phyloP scores from a whole-genome alignment of 1,140 invertebrate species.

The Drosophila neocordata region DNA sequence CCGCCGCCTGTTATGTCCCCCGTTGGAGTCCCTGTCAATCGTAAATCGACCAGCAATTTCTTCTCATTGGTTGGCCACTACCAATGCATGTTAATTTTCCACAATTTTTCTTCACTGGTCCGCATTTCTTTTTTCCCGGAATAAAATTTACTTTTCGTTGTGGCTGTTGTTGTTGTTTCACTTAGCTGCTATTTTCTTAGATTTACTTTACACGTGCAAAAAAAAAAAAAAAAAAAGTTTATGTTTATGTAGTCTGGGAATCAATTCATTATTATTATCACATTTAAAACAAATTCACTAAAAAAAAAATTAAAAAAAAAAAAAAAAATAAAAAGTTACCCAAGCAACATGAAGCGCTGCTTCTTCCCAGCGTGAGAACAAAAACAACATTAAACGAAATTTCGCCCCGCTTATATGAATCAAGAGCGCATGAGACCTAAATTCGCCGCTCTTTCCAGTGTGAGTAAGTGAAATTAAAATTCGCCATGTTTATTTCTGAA shows the following conservation, averaged over 20 bases:
- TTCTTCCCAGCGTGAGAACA: background rate
- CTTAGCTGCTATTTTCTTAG: constrained; percentile 59
- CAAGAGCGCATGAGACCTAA: too few species aligned
- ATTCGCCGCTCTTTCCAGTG: too few species aligned
- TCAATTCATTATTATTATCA: constrained; percentile 61
- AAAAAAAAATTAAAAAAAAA: constrained; percentile 28
- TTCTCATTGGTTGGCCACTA: background rate
- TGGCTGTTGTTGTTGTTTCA: constrained; percentile 46
- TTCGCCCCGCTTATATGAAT: too few species aligned
- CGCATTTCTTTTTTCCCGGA: constrained; percentile 16
- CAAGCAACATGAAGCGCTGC: constrained; percentile 32
- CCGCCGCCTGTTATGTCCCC: too few species aligned
- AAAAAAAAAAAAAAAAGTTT: constrained; percentile 67
- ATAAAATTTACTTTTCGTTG: constrained; percentile 34
- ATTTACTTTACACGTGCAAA: constrained; percentile 69
- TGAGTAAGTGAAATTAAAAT: too few species aligned
- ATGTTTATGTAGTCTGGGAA: constrained; percentile 31
- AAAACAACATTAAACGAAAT: constrained; percentile 3
- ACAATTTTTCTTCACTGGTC: constrained; percentile 18
- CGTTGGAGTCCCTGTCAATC: background rate
- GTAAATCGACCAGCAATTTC: constrained; percentile 18
- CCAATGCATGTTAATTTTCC: constrained; percentile 13
- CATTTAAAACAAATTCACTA: constrained; percentile 30
- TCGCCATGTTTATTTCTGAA: too few species aligned
- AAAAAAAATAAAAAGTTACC: constrained; percentile 57